Base-by-base conservation (phyloP, 1,140 invertebrate species). In the Acyrthosiphon pisum region DNA sequence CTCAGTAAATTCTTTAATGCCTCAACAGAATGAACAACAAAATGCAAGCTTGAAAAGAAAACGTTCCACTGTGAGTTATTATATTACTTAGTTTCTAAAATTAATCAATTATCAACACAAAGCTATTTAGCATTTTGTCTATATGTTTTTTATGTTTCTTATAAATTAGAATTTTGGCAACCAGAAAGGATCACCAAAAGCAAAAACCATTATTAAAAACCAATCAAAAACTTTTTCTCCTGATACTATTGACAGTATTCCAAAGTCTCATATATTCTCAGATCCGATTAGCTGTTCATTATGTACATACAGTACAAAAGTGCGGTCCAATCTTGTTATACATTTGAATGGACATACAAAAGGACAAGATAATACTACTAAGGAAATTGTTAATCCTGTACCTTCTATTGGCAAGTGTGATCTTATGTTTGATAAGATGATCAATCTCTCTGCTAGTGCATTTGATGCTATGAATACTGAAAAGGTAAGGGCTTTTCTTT, bases 341-440 rank as follows among this genome's bases (percentile, higher is more conserved):
- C 97, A 98, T 94, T 94, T 98, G 89, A 96, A 96, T 93, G 94
- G 97, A 89, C 97, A 98, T 94, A 95, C 95, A 0, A 96, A 97
- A 6, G 96, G 97, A 2, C 95, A 96, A 94, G 96, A 96, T 0
- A 96, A 96, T 0, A 96, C 97, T 0, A 94, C 94, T 35, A 94
- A 94, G 48, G 94, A 94, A 60, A 94, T 95, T n/a, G 96, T 97
- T 0, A 98, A 98, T 95, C 97, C 97, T 0, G 97, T 98, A 0
- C 97, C 97, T 0, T 97, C 97, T 95, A 95, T 98, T 37, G 97
- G 97, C 89, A 96, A 96, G 56, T 97, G 97, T 93, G 97, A 98
- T 94, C 96, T 96, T 94, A 97, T 97, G 96, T 98, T 98, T 94
- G 97, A 98, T 94, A 97, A 97, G 95, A 98, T 98, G 97, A 96